phyloP scores from a whole-genome alignment of 2,888 invertebrate species.

The Bursaphelenchus okinawaensis region DNA sequence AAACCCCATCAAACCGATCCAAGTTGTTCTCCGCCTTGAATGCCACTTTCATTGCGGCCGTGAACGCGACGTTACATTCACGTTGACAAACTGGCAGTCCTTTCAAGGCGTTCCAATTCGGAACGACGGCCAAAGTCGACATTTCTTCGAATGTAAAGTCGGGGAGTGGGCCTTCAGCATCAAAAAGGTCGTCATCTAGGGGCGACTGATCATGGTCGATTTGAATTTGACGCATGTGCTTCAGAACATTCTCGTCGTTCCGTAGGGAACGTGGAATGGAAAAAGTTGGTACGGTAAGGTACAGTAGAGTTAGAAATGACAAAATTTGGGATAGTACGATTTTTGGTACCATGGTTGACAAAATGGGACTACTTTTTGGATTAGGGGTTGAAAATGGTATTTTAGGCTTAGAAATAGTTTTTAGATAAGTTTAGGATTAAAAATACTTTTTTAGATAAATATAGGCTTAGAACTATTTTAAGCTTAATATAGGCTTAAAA shows the following conservation, averaged over 20 bases:
- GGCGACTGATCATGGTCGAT: background rate
- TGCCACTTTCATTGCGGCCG: slow-evolving; percentile 8
- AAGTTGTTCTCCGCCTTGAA: slow-evolving; percentile 10
- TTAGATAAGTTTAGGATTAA: too few relatives aligned
- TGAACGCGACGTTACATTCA: background rate
- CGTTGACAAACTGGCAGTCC: slow-evolving; percentile 6
- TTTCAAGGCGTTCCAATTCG: background rate
- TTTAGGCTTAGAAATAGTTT: too few relatives aligned
- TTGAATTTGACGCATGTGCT: background rate
- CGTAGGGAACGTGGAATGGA: background rate
- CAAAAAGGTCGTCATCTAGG: background rate
- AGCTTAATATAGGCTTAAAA: too few relatives aligned
- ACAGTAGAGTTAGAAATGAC: too few relatives aligned
- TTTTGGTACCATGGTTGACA: too few relatives aligned
- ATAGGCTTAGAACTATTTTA: too few relatives aligned
- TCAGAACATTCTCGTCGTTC: background rate
- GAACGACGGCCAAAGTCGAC: background rate
- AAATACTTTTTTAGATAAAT: too few relatives aligned
- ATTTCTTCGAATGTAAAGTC: background rate
- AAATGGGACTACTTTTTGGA: too few relatives aligned
- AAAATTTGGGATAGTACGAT: too few relatives aligned
- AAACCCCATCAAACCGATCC: slow-evolving; percentile 9
- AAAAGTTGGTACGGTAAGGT: too few relatives aligned
- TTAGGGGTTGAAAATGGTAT: too few relatives aligned
- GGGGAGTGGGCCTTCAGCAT: background rate